A percentile compares a stretch with the other conserved stretches of the same genome.
Evolutionary conservation across 35 echinoderm and acorn worm genomes (phyloP).

Genomic region (Stichopus chloronotus): DNA sequence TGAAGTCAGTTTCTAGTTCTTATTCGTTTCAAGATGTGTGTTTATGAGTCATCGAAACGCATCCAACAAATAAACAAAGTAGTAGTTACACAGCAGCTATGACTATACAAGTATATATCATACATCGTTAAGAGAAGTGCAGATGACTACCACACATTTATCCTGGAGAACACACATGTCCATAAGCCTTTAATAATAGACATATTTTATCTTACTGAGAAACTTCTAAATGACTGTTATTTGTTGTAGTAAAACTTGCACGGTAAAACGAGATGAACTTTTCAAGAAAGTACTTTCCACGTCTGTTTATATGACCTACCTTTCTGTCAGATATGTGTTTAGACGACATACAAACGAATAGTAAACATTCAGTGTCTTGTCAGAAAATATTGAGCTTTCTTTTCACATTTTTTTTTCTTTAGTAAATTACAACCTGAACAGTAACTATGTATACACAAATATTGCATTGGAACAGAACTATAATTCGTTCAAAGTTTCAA

Average conservation of each 20-base stretch:
- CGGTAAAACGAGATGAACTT: background rate
- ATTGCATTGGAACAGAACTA: background rate
- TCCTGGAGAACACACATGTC: too few relatives aligned
- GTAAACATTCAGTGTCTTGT: background rate
- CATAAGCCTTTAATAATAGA: too few relatives aligned
- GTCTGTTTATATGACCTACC: background rate
- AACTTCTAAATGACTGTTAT: too few relatives aligned
- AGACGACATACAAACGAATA: background rate
- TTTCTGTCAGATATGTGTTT: background rate
- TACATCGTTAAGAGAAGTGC: too few relatives aligned
- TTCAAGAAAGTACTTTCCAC: background rate
- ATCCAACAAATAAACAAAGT: too few relatives aligned
- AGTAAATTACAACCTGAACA: background rate
- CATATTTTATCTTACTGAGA: too few relatives aligned
- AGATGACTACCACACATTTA: too few relatives aligned
- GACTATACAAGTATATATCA: too few relatives aligned
- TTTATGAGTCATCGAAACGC: too few relatives aligned
- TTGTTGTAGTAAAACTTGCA: background rate
- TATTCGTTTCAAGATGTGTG: too few relatives aligned
- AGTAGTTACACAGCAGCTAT: too few relatives aligned
- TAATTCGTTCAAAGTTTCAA: background rate
- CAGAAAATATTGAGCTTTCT: background rate
- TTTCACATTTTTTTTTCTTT: background rate
- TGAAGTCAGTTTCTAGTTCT: too few relatives aligned
- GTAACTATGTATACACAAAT: background rate